These are phyloP conservation scores for Musca domestica DNA, from an alignment of 1,140 invertebrate genomes.

Conservation along the genomic window DNA sequence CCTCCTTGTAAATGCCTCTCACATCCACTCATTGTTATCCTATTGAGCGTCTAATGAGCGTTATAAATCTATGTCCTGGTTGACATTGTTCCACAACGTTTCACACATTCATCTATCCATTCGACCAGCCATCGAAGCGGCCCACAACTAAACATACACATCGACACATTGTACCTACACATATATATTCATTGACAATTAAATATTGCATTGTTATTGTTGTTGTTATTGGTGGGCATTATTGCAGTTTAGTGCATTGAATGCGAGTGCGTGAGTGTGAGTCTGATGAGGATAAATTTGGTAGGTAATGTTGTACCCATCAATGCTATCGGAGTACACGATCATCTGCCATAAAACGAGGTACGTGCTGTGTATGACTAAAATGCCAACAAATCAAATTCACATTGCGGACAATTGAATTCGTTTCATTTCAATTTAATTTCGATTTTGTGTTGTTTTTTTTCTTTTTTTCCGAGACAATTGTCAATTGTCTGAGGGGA, in stretches of 20 bases:
- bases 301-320: not conserved
- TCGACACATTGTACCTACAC: not conserved
- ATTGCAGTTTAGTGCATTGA: not conserved
- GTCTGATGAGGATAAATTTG: not conserved
- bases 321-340: not conserved
- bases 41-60: slow-evolving; percentile 22
- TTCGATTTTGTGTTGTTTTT: not conserved
- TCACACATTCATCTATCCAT: too few relatives aligned
- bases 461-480: slow-evolving; percentile 3
- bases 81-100: not conserved
- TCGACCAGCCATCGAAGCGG: not conserved
- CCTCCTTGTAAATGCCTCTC: slow-evolving; percentile 19
- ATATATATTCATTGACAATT: slow-evolving; percentile 21
- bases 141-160: not conserved
- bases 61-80: slow-evolving; percentile 21
- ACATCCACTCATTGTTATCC: slow-evolving; percentile 19
- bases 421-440: too few relatives aligned
- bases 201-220: slow-evolving; percentile 18
- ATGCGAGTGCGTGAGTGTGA: not conserved
- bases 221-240: not conserved
- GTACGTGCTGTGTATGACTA: slow-evolving; percentile 19
- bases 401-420: not conserved
- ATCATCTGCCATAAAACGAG: slow-evolving; percentile 12
- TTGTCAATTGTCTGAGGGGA: not conserved
- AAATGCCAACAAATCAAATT: slow-evolving; percentile 3